A percentile compares a stretch with the other conserved stretches of the same genome.
These are phyloP conservation scores for Poeciliopsis presidionis DNA, from an alignment of 2,797 vertebrate species.

Conservation along the genomic window DNA sequence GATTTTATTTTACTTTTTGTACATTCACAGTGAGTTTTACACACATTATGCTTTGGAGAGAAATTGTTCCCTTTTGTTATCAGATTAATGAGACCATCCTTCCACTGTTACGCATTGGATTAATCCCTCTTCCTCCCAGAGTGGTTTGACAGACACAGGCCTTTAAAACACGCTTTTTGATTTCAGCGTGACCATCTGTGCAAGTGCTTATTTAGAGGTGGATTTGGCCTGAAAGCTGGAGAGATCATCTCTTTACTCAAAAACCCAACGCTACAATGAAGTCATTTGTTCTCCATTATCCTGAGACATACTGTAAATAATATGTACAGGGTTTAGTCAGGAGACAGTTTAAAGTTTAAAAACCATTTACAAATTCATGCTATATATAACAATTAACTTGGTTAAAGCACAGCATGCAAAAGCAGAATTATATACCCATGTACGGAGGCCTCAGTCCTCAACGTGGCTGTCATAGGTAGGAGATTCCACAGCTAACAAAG, in stretches of 20 bases:
- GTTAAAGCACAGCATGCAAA: background rate
- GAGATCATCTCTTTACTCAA: background rate
- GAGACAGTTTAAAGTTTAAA: background rate
- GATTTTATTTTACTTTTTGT: background rate
- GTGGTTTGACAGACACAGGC: background rate
- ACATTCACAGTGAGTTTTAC: background rate
- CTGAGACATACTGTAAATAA: background rate
- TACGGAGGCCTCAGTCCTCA: too few species aligned
- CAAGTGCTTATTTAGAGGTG: background rate
- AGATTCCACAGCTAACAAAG: background rate
- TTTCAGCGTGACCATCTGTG: background rate
- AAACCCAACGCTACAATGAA: background rate
- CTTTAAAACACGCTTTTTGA: background rate
- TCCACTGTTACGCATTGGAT: background rate
- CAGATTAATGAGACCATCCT: background rate
- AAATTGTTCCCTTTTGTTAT: background rate
- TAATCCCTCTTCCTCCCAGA: background rate
- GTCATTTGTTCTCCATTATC: background rate
- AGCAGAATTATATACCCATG: background rate
- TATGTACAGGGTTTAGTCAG: background rate
- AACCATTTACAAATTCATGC: background rate
- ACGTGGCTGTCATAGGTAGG: too few species aligned
- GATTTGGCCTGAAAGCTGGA: background rate
- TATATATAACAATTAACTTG: background rate
- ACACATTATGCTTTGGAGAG: background rate